Evolutionary conservation across 2,113 vertebrate species (phyloP).

Genomic region (Ceyx cyanopectus): DNA sequence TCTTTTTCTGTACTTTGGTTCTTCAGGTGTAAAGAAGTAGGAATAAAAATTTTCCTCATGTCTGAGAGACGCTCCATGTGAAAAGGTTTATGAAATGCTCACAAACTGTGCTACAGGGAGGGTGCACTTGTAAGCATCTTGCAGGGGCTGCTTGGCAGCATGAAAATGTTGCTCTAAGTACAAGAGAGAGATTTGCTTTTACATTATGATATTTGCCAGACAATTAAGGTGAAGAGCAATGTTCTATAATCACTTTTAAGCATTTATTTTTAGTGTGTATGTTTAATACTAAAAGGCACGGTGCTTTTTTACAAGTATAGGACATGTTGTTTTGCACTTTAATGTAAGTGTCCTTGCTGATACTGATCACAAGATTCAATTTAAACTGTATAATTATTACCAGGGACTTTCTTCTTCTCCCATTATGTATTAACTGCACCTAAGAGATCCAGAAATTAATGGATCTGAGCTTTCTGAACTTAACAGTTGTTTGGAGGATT

Average conservation of each 20-base stretch:
- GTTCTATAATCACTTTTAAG: background rate
- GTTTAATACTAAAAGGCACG: background rate
- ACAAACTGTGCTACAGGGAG: background rate
- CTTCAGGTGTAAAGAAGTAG: background rate
- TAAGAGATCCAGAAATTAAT: background rate
- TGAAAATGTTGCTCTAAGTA: background rate
- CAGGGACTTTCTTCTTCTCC: background rate
- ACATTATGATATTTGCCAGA: conserved; percentile 13
- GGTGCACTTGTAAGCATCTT: background rate
- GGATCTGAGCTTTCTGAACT: background rate
- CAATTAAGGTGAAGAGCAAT: conserved; percentile 6
- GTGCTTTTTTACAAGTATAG: background rate
- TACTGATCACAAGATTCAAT: background rate
- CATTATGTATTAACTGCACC: background rate
- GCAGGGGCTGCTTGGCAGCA: background rate
- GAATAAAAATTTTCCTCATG: background rate
- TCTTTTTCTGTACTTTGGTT: background rate
- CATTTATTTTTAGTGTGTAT: no score
- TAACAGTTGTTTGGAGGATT: background rate
- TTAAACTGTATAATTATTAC: background rate
- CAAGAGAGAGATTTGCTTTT: conserved; percentile 6
- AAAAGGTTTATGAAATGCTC: background rate
- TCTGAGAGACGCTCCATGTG: background rate
- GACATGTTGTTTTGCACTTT: background rate
- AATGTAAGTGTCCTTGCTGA: background rate